Base-by-base conservation (phyloP, 1,140 invertebrate species). In the Pogonomyrmex barbatus region DNA sequence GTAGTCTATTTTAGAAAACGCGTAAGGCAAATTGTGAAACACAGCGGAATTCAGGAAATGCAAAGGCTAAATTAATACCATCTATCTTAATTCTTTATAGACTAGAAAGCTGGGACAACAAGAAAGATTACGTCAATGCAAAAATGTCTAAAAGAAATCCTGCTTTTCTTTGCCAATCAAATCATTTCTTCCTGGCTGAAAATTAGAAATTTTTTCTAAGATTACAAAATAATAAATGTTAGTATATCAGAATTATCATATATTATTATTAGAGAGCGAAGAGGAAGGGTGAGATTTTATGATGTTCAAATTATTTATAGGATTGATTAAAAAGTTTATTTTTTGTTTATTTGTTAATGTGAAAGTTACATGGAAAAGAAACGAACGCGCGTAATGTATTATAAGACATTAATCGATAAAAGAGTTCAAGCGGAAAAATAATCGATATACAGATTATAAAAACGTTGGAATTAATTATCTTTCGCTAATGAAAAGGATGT, bases 1-100 rank as follows among this genome's bases (percentile, higher is more conserved):
- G 17, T 24, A 39, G 17, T 62, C 54, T 83, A 62, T 83, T 83
- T 83, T 83, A 73, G n/a, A 58, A 81, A n/a, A 0, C 9, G 6
- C 47, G 5, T 36, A n/a, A 39, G 54, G 60, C 10, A 33, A 75
- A 62, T 83, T 75, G 50, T 45, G 79, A 83, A 62, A 83, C 12
- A 71, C 4, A 39, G 33, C 24, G 9, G 10, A 36, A 71, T n/a
- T 47, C 24, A 24, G 30, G 24, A 67, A 82, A 68, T 0, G 5
- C n/a, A 12, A 24, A n/a, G 3, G 12, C 30, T 39, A 54, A 39
- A 36, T 1, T 5, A 30, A 79, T 75, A 58, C 14, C 24, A 75
- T 67, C 14, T 42, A 17, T 10, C 1, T 54, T 6, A 68, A 47
- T 68, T 4, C 36, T 45, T 47, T 39, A n/a, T 63, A 63, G 24